Base-by-base conservation (phyloP, 2,888 invertebrate species). In the Isotomurus palustris region DNA sequence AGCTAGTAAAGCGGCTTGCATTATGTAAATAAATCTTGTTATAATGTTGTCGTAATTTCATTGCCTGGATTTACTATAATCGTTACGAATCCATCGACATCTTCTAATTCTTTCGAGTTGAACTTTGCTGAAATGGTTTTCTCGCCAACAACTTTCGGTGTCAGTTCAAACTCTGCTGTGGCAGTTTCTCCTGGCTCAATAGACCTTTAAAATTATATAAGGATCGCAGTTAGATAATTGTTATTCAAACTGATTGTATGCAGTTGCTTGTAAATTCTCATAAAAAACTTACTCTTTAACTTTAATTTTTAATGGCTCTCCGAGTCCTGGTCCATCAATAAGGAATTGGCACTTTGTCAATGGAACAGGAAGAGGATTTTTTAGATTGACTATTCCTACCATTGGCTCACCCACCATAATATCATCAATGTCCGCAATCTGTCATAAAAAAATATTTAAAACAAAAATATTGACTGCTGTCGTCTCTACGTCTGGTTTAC, bases 91-190 rank as follows among this genome's bases (percentile, higher is more conserved):
- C 94, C 93, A 72, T 93, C 92, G 2, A 93, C 89, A 73, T 94
- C 93, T 63, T 85, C 84, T 70, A 95, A 80, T 75, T 94, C 91
- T 71, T 86, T 88, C 12, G 91, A 89, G 49, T 82, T 81, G 76
- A 94, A 94, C 74, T 91, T 93, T 21, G 87, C 91, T 24, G 87
- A 84, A 62, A 94, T 83, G 19, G 90, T 88, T 64, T 86, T 86
- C 35, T 86, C 82, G 0, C 94, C 94, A 0, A 83, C 81, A 75
- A 85, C 83, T 2, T 84, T 84, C 0, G 93, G 91, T 0, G 82
- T 84, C 73, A 92, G 81, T 66, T 84, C 85, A 72, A 91, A 88
- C 21, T 83, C 81, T 0, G 85, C 86, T 52, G 82, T 81, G 0
- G 87, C 88, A 29, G 83, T 81, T 48, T 82, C 85, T 1, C 85